Conservation (phyloP, 2,797 vertebrate species). For the Oreochromis grahami region DNA sequence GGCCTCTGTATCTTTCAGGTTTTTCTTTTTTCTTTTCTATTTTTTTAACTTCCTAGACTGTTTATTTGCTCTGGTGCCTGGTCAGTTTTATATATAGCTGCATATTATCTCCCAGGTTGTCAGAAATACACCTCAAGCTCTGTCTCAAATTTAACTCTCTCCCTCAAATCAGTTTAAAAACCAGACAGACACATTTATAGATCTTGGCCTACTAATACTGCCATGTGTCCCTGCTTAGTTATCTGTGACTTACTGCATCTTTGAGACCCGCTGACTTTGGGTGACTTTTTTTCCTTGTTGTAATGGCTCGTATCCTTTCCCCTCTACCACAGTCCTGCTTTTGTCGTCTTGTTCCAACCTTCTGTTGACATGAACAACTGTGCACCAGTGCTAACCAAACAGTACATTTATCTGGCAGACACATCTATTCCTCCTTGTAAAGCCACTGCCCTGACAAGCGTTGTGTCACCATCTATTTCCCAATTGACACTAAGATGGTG, state of each 20-base stretch:
- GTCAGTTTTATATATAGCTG: neutral
- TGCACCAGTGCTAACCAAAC: neutral
- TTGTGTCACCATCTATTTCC: conserved; percentile 11
- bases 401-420: conserved; percentile 9
- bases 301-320: neutral
- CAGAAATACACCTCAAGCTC: neutral
- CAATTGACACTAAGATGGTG: neutral
- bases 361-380: neutral
- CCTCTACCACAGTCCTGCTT: neutral
- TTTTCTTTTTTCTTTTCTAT: neutral
- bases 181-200: neutral
- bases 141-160: neutral
- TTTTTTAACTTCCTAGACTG: neutral
- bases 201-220: neutral
- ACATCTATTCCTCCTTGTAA: conserved; percentile 11
- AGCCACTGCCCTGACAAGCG: conserved; percentile 6
- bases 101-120: neutral
- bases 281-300: neutral
- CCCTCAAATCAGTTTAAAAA: neutral
- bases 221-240: neutral
- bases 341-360: neutral
- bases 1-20: neutral
- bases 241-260: neutral
- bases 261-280: neutral
- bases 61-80: neutral